Percentiles rank a stretch among this genome's conserved stretches.
Conservation (phyloP, 2,113 vertebrate genomes). For the Jaculus jaculus region DNA sequence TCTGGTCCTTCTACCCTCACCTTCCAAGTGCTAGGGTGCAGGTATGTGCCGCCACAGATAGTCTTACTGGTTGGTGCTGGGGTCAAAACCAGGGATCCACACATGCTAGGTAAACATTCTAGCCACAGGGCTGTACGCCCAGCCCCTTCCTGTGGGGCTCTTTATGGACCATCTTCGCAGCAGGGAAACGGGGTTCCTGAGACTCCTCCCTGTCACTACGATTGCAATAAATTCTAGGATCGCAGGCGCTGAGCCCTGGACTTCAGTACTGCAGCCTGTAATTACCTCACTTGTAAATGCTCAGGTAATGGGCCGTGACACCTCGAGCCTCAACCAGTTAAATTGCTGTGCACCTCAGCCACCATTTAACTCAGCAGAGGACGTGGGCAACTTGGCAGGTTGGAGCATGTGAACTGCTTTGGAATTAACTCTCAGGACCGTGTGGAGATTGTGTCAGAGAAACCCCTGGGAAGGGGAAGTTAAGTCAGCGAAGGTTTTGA, state of each 20-base stretch:
- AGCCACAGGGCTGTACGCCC: too few relatives aligned
- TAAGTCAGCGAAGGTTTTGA: not conserved
- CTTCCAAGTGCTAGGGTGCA: too few relatives aligned
- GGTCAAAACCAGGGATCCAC: too few relatives aligned
- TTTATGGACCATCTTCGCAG: not conserved
- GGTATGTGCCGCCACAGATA: too few relatives aligned
- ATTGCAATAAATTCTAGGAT: slow-evolving; percentile 50
- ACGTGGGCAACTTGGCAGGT: slow-evolving; percentile 9
- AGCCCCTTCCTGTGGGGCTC: not conserved
- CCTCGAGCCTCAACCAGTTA: slow-evolving; percentile 44
- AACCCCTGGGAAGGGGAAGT: not conserved
- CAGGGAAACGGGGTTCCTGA: slow-evolving; percentile 45
- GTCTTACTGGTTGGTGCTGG: too few relatives aligned
- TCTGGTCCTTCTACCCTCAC: too few relatives aligned
- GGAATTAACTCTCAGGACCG: slow-evolving; percentile 45
- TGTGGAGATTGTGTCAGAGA: not conserved
- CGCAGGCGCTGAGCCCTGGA: not conserved
- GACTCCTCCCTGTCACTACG: not conserved
- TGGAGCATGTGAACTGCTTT: not conserved
- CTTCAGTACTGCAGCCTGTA: slow-evolving; percentile 58
- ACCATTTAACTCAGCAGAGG: slow-evolving; percentile 32
- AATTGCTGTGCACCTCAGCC: slow-evolving; percentile 14
- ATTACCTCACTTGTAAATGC: slow-evolving; percentile 57
- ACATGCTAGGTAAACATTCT: too few relatives aligned
- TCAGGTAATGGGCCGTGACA: slow-evolving; percentile 34